These are phyloP conservation scores for Adelosebastes latens DNA, from an alignment of 2,797 vertebrate genomes.

Conservation along the genomic window DNA sequence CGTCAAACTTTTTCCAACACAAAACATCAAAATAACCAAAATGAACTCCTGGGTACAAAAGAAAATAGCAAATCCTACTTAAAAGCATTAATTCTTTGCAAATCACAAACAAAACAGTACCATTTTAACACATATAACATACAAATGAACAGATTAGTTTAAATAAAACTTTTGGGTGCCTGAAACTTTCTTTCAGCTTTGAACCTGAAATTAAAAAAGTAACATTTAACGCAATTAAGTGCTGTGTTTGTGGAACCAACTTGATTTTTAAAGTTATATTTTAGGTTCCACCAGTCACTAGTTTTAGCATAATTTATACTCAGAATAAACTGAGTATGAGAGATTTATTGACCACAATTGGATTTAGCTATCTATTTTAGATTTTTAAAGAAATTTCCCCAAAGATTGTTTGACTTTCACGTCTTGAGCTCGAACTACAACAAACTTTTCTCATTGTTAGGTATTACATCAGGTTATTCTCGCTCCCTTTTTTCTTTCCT, in stretches of 20 bases:
- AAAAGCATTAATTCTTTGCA: background rate
- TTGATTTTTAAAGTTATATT: background rate
- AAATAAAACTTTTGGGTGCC: background rate
- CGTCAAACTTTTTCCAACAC: background rate
- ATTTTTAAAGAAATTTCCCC: background rate
- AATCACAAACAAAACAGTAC: background rate
- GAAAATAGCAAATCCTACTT: background rate
- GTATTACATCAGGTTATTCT: background rate
- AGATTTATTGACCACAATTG: background rate
- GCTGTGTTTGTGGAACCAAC: background rate
- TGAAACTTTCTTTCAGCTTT: background rate
- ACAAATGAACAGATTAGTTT: background rate
- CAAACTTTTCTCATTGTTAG: background rate
- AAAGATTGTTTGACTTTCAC: background rate
- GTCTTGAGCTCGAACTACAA: background rate
- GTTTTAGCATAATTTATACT: background rate
- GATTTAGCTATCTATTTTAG: too few species aligned
- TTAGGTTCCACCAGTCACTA: background rate
- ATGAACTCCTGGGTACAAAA: background rate
- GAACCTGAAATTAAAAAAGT: background rate
- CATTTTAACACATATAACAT: background rate
- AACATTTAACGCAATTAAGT: background rate
- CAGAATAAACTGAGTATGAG: background rate
- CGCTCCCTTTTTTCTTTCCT: background rate
- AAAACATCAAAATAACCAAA: background rate